Base-by-base conservation (phyloP, 2,797 vertebrate genomes). In the Neosalanx taihuensis region DNA sequence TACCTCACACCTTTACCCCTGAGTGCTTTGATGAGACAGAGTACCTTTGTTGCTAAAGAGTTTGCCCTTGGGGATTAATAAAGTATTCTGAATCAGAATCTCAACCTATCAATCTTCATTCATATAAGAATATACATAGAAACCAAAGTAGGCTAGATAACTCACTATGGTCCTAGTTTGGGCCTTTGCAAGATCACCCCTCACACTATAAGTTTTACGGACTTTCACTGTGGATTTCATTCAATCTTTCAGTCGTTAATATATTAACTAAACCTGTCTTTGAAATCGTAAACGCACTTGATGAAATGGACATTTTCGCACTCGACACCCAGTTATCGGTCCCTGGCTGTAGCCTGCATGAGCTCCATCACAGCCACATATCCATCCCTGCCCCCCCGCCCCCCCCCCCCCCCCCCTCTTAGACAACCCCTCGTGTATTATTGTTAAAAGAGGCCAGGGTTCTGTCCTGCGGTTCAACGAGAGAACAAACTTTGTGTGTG, bases 401-500 rank as follows among this genome's bases (percentile, higher is more conserved):
- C n/a, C n/a, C n/a, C n/a, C n/a, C n/a, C n/a, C n/a, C n/a, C n/a
- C n/a, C n/a, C n/a, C 75, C 13, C n/a, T 46, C 64, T 15, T 20
- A 37, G 67, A 72, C 70, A 83, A 74, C n/a, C 13, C 5, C 17
- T 65, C 72, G 74, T 82, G 75, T 76, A 72, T 79, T 81, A 84
- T 78, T 83, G 76, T n/a, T 72, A 79, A 86, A 82, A 60, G 37
- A 76, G 69, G 74, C 79, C 82, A 79, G 67, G 74, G 73, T 76
- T 83, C 70, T 75, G 75, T 76, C 74, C 73, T 67, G 74, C 17
- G 72, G 85, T 88, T 91, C 84, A 82, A 73, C 69, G 75, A 77
- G 81, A 81, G 85, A 89, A 80, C 79, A 86, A 90, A n/a, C n/a
- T n/a, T n/a, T n/a, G n/a, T n/a, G n/a, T n/a, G n/a, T n/a, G n/a